Base-by-base conservation (phyloP, 2,113 vertebrate genomes). In the Platichthys flesus region DNA sequence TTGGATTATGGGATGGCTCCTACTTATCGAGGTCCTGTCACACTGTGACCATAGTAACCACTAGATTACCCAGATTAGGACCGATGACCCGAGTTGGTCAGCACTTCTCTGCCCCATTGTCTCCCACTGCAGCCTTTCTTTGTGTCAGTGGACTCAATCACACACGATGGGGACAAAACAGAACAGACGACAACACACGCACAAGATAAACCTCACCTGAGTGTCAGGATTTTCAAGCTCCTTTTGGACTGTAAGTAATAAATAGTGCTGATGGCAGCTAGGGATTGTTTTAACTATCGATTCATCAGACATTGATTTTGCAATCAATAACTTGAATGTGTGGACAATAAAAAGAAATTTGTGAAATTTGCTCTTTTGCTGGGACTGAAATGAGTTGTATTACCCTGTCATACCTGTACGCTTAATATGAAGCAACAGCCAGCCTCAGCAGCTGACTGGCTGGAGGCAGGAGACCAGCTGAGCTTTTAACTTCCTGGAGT, bases 41-140 rank as follows among this genome's bases (percentile, higher is more conserved):
- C 78, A 80, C 68, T 61, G 76, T 71, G 79, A 75, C 81, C 67
- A 65, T 65, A 86, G 83, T 49, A 65, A 84, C 77, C 23, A 66
- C 21, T 77, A 60, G 89, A 91, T 91, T 83, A 89, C 47, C 13
- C 67, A 57, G 83, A 91, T 89, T 89, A 91, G 63, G 15, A 64
- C 0, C 70, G 73, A 81, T 70, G 40, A 49, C 31, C 51, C 18
- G 37, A 45, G 56, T 76, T 67, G 66, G 42, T 85, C 81, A 87
- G 73, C 76, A 55, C n/a, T 74, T 72, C 52, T 74, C 26, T 73
- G 28, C 15, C 23, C 20, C 67, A 60, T 52, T 69, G 57, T 88
- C 64, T 42, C 40, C 55, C 59, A 62, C 49, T 21, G 67, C 71
- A 71, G 35, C 12, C 56, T 66, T 37, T 60, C 23, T 85, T 28